Evolutionary conservation across 2,888 invertebrate species (phyloP).

Genomic region (Cantharis rufa): DNA sequence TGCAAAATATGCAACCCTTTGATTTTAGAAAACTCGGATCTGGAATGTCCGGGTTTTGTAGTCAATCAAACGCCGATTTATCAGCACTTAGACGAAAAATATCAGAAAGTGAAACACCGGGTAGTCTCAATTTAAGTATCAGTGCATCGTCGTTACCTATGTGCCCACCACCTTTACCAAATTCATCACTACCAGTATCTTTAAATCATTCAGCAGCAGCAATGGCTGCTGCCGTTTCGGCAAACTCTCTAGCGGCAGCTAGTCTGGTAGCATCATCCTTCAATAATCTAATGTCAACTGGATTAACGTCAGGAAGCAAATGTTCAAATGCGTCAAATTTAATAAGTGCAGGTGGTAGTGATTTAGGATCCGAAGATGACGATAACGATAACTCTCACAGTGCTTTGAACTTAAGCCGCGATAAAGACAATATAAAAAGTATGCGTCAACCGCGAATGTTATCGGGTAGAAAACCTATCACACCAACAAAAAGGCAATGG

Average conservation of each 20-base stretch:
- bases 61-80: conserved; percentile 51
- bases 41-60: conserved; percentile 62
- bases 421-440: conserved; percentile 57
- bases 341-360: conserved; percentile 53
- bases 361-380: conserved; percentile 62
- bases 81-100: conserved; percentile 57
- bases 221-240: conserved; percentile 60
- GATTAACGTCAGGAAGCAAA: conserved; percentile 60
- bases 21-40: conserved; percentile 83
- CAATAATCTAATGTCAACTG: conserved; percentile 62
- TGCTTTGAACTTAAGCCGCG: conserved; percentile 68
- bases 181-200: conserved; percentile 54
- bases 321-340: conserved; percentile 53
- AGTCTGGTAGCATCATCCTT: conserved; percentile 67
- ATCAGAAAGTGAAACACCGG: conserved; percentile 57
- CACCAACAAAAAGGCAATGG: conserved; percentile 81
- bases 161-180: conserved; percentile 66
- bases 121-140: conserved; percentile 66
- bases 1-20: conserved; percentile 95
- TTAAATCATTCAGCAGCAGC: conserved; percentile 66
- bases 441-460: conserved; percentile 53
- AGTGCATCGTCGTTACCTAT: conserved; percentile 66
- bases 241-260: conserved; percentile 58
- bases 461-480: conserved; percentile 67
- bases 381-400: conserved; percentile 65